A percentile compares a stretch with the other conserved stretches of the same genome.
Evolutionary conservation across 1,140 invertebrate species (phyloP).

Genomic region (Elymnias hypermnestra): DNA sequence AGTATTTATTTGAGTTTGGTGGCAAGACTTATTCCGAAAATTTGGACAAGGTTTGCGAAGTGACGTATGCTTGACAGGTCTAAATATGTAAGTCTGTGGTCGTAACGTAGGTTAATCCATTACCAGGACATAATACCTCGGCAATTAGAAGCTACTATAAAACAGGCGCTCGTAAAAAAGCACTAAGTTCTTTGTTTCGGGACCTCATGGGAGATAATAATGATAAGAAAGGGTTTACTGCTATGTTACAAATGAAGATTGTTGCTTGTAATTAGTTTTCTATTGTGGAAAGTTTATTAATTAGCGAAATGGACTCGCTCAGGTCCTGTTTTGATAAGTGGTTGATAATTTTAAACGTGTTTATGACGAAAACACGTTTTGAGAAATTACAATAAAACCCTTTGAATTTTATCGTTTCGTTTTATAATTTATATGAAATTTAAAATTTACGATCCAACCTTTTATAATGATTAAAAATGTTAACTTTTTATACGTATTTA

Average conservation of each 20-base stretch:
- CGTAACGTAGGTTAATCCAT: neutral
- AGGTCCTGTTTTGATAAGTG: neutral
- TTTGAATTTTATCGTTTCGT: too few relatives aligned
- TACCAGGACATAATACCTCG: conserved; percentile 4
- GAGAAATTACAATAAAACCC: too few relatives aligned
- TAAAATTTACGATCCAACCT: too few relatives aligned
- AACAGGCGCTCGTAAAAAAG: conserved; percentile 20
- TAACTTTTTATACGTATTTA: too few relatives aligned
- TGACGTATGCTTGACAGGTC: too few relatives aligned
- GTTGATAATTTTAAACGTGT: neutral
- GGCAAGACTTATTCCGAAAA: too few relatives aligned
- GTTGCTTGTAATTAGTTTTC: neutral
- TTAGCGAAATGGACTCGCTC: neutral
- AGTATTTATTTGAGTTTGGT: too few relatives aligned
- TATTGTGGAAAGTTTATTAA: neutral
- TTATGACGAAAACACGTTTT: neutral
- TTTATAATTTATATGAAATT: too few relatives aligned
- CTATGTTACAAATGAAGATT: neutral
- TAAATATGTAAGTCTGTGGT: too few relatives aligned
- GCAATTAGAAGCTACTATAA: conserved; percentile 14
- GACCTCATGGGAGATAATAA: conserved; percentile 13
- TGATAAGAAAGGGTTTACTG: conserved; percentile 24
- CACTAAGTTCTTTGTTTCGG: conserved; percentile 16
- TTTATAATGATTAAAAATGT: too few relatives aligned
- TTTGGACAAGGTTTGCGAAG: too few relatives aligned